These are phyloP conservation scores for Caenorhabditis brenneri DNA, from an alignment of 1,140 invertebrate genomes.

Conservation along the genomic window DNA sequence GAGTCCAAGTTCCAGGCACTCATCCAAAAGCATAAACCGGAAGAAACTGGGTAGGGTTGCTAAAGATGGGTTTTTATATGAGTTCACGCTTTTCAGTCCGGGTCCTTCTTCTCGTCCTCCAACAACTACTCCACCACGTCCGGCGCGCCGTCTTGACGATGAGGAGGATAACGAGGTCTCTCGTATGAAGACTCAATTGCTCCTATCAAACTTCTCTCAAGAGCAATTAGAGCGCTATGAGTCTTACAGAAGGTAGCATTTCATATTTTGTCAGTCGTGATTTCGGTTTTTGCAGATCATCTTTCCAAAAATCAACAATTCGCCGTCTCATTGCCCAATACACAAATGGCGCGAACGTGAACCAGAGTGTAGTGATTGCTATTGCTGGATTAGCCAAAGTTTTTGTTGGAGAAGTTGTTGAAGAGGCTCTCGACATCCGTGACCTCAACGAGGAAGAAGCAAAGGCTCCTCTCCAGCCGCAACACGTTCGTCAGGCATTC, in stretches of 20 bases:
- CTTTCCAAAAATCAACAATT: constrained; percentile 24
- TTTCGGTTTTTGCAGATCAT: background rate
- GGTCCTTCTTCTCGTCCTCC: background rate
- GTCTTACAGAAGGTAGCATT: constrained; percentile 43
- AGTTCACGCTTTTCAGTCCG: background rate
- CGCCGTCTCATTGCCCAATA: background rate
- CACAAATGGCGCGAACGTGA: background rate
- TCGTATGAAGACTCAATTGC: constrained; percentile 12
- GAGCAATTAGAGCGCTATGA: constrained; percentile 51
- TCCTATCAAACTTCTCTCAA: constrained; percentile 52
- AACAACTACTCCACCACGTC: background rate
- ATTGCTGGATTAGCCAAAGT: constrained; percentile 54
- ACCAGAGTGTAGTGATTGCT: constrained; percentile 52
- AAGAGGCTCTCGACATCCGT: constrained; percentile 50
- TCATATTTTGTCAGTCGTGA: background rate
- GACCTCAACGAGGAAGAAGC: constrained; percentile 28
- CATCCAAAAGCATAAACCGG: background rate
- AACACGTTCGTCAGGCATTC: constrained; percentile 44
- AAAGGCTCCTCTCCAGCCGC: constrained; percentile 43
- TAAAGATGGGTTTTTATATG: background rate
- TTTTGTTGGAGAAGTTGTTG: constrained; percentile 49
- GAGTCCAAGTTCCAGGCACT: background rate
- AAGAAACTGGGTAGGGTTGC: background rate
- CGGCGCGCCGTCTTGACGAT: background rate
- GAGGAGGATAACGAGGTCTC: constrained; percentile 6